A percentile compares a stretch with the other conserved stretches of the same genome.
These are phyloP conservation scores for Cirrhinus mrigala DNA, from an alignment of 2,797 vertebrate genomes.

Conservation along the genomic window DNA sequence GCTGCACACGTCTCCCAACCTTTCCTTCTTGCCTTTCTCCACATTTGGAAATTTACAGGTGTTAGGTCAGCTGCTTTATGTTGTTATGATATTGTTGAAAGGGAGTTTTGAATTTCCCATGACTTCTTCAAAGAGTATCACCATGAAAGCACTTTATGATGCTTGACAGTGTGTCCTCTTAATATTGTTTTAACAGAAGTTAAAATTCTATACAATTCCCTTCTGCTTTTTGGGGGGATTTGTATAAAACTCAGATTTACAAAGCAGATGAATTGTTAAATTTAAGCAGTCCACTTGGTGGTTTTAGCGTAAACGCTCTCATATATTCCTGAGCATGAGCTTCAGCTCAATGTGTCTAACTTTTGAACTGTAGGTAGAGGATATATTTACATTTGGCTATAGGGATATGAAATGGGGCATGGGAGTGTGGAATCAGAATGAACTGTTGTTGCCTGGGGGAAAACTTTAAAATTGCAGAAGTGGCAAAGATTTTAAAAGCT, in stretches of 20 bases:
- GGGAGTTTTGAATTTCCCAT: conserved; percentile 37
- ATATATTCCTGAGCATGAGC: conserved; percentile 21
- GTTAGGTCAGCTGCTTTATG: conserved; percentile 29
- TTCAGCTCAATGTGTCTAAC: conserved; percentile 32
- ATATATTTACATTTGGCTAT: conserved; percentile 24
- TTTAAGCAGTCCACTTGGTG: not conserved
- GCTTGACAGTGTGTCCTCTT: not conserved
- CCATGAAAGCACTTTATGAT: conserved; percentile 12
- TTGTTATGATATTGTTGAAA: conserved; percentile 17
- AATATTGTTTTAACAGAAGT: conserved; percentile 6
- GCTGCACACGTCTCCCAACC: conserved; percentile 25
- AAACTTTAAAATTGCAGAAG: not conserved
- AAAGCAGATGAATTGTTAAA: not conserved
- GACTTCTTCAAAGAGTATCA: conserved; percentile 31
- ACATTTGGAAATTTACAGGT: conserved; percentile 25
- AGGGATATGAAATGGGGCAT: conserved; percentile 21
- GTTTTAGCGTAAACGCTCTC: conserved; percentile 2
- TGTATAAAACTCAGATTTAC: not conserved
- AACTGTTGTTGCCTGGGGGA: conserved; percentile 24
- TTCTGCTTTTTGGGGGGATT: not conserved
- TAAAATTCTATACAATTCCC: not conserved
- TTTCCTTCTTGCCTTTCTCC: conserved; percentile 27
- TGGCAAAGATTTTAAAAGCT: conserved; percentile 28
- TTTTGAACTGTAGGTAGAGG: conserved; percentile 21
- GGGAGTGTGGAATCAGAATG: conserved; percentile 20